Base-by-base conservation (phyloP, 2,888 invertebrate species). In the Dermolepida albohirtum region DNA sequence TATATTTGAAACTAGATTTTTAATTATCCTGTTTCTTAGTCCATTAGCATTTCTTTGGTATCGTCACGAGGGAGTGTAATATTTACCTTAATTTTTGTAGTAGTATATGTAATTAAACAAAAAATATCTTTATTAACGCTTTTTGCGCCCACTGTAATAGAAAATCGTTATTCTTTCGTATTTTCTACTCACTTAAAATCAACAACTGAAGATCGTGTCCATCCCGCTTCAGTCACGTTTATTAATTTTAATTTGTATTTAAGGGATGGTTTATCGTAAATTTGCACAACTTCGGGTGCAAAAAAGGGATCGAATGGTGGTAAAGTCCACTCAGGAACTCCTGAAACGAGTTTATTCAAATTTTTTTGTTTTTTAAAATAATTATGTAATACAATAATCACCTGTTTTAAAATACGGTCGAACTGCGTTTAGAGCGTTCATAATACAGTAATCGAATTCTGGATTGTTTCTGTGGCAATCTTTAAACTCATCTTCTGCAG, bases 251-350 rank as follows among this genome's bases (percentile, higher is more conserved):
- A 85, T 40, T 88, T 89, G 79, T 92, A 92, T 39, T 90, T 90
- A 47, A 91, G 83, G 59, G 89, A 86, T 4, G 86, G 84, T 51
- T 88, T 86, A 5, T 89, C 88, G 0, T 91, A 86, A 44, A 84
- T 82, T 73, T 90, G 89, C 43, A 86, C 87, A 27, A 94, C 86
- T 78, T 90, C 89, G 8, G 85, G 84, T 0, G 91, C 90, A 74
- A 86, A 89, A 80, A 94, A 93, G 0, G 94, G 94, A 82, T 94
- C 94, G 77, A 94, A 92, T 0, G 93, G 88, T 0, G 87, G 87
- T 1, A 94, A 87, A 40, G 90, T 89, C 80, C 91, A 88, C 74
- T 90, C 88, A 0, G 92, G 88, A 47, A 94, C 84, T 67, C 94
- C 94, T 92, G 77, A 7, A 78, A 76, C 1, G 2, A 2, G 4